phyloP scores from a whole-genome alignment of 2,888 invertebrate genomes.

The Drosophila ezoana region DNA sequence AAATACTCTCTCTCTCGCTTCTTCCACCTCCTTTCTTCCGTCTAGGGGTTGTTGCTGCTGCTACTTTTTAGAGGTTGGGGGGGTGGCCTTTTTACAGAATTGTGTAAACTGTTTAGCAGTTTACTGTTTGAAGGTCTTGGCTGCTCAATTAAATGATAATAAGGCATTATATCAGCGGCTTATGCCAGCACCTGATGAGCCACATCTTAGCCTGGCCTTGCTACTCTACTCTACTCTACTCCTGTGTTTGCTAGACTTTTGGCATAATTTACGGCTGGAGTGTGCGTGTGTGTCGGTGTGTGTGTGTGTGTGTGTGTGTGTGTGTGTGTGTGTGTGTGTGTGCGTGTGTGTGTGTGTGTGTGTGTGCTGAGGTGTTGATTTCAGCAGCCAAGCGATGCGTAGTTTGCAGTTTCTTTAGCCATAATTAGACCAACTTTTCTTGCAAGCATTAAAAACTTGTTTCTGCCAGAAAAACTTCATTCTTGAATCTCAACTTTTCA shows the following conservation, averaged over 20 bases:
- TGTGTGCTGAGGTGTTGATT: constrained; percentile 33
- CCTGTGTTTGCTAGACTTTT: constrained; percentile 4
- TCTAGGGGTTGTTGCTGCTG: constrained; percentile 1
- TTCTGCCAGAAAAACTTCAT: constrained; percentile 6
- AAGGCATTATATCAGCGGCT: constrained; percentile 57
- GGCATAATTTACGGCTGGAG: constrained; percentile 10
- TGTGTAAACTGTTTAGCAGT: constrained; percentile 67
- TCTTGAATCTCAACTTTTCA: constrained; percentile 11
- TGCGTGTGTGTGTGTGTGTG: background rate
- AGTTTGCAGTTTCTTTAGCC: constrained; percentile 20
- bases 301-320: background rate
- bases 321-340: background rate
- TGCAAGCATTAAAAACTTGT: constrained; percentile 24
- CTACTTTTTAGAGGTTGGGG: constrained; percentile 9
- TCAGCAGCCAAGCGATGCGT: constrained; percentile 24
- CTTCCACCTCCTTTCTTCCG: background rate
- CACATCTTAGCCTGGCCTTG: background rate
- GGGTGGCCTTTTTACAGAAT: constrained; percentile 35
- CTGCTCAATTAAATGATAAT: constrained; percentile 69
- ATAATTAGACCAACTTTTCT: constrained; percentile 38
- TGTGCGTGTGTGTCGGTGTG: constrained; percentile 1
- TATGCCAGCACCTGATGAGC: constrained; percentile 49
- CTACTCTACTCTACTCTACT: background rate
- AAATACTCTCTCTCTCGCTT: constrained; percentile 22
- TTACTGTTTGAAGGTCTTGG: constrained; percentile 35